Evolutionary conservation across 1,140 invertebrate species (phyloP).

Genomic region (Scaptodrosophila lebanonensis): DNA sequence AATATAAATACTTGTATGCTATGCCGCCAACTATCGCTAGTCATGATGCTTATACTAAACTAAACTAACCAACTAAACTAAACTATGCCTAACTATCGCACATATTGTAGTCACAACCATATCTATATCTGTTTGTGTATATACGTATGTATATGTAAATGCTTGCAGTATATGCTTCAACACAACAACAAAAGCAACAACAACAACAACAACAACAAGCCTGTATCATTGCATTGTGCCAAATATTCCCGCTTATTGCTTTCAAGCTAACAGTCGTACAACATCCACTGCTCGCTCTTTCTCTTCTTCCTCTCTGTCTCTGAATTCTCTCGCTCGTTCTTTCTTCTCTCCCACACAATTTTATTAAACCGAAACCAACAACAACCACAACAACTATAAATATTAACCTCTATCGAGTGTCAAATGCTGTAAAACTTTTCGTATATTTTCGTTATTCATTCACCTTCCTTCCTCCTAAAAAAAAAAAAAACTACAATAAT

Average conservation of each 20-base stretch:
- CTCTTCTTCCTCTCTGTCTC: background rate
- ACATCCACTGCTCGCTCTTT: too few species aligned
- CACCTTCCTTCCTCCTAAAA: slow-evolving; percentile 27
- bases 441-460: slow-evolving; percentile 46
- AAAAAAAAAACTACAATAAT: slow-evolving; percentile 40
- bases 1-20: slow-evolving; percentile 36
- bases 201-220: background rate
- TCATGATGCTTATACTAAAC: slow-evolving; percentile 53
- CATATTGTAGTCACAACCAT: slow-evolving; percentile 50
- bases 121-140: slow-evolving; percentile 27
- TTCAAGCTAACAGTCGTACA: too few species aligned
- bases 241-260: slow-evolving; percentile 49
- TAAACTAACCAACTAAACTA: too few species aligned
- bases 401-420: background rate
- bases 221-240: slow-evolving; percentile 12
- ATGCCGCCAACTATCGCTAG: slow-evolving; percentile 68
- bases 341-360: slow-evolving; percentile 41
- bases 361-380: slow-evolving; percentile 25
- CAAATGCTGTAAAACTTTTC: slow-evolving; percentile 53
- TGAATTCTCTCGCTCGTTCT: slow-evolving; percentile 20
- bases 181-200: slow-evolving; percentile 13
- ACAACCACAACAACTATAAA: slow-evolving; percentile 9
- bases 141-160: slow-evolving; percentile 4
- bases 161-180: slow-evolving; percentile 1
- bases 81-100: slow-evolving; percentile 60